Evolutionary conservation across 1,140 invertebrate genomes (phyloP), one percentile per base, ranked within the genome.

Genomic region (Eufriesea mexicana): DNA sequence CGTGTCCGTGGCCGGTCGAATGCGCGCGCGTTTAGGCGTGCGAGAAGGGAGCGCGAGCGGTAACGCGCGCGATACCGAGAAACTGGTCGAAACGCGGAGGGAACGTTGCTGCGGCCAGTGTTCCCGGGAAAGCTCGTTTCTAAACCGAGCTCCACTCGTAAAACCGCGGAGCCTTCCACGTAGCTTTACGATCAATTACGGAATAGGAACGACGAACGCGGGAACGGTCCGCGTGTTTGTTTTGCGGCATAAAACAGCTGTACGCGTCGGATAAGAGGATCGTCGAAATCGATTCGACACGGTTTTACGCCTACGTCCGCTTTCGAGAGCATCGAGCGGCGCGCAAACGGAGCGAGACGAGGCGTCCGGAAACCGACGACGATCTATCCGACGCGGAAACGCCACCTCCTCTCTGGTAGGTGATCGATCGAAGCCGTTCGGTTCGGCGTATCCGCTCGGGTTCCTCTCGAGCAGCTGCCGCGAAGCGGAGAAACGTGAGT

Each of bases 171-270:
- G 64, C 70, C 16, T n/a, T 61, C 47, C 76, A 45, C 1, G 1
- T 61, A 71, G 54, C 59, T 76, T 87, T 84, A 77, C 86, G 85
- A 86, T 84, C 86, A 86, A 87, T 87, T 77, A 86, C 72, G 45
- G 35, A 66, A 70, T 76, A 23, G 62, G 14, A 74, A 45, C 70
- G 74, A 62, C 35, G 51, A 62, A 55, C 70, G 57, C 35, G 67
- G 61, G 28, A 70, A 66, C 64, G 47, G 70, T 20, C 23, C 42
- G 28, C 47, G 54, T 51, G 85, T 87, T 86, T 87, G 62, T 86
- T 78, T 77, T 62, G 59, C 75, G 66, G 54, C 54, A 77, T 35
- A 51, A 79, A 78, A 79, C 62, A 59, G 62, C 64, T 74, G 86
- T 71, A 51, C 59, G 25, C 57, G 62, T 42, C 0, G 68, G 57